phyloP scores from a whole-genome alignment of 2,113 vertebrate genomes.

The Verasper variegatus region DNA sequence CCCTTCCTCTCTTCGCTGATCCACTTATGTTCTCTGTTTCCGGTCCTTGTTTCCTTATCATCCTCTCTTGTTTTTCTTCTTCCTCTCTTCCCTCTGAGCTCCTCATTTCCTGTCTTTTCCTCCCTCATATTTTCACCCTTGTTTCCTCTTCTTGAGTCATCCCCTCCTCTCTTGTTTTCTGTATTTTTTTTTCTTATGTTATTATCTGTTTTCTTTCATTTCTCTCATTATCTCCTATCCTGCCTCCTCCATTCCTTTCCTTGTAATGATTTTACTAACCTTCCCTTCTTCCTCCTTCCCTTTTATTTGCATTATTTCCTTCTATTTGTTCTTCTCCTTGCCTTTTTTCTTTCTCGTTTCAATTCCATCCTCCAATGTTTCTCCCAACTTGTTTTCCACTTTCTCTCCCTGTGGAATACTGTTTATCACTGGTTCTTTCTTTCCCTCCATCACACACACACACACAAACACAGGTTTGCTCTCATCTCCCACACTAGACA shows the following conservation, averaged over 20 bases:
- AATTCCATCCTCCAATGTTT: neutral
- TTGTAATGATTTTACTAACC: neutral
- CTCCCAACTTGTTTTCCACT: neutral
- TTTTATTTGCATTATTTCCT: neutral
- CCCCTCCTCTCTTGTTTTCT: neutral
- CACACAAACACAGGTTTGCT: neutral
- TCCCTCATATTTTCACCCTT: neutral
- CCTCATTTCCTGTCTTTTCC: constrained; percentile 8
- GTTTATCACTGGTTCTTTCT: neutral
- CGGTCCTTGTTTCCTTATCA: constrained; percentile 17
- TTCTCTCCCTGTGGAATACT: neutral
- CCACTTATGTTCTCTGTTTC: constrained; percentile 22
- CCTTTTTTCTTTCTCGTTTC: neutral
- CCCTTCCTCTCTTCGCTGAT: constrained; percentile 14
- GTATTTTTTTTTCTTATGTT: neutral
- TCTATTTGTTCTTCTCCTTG: neutral
- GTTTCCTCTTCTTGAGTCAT: neutral
- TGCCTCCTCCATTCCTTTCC: neutral
- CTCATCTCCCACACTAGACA: constrained; percentile 20
- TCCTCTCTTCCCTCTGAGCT: neutral
- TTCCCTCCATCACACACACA: neutral
- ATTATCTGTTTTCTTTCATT: neutral
- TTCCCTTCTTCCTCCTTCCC: neutral
- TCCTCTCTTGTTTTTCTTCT: constrained; percentile 1
- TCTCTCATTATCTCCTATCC: neutral